Evolutionary conservation across 2,888 invertebrate genomes (phyloP).

Genomic region (Torymus texanus): DNA sequence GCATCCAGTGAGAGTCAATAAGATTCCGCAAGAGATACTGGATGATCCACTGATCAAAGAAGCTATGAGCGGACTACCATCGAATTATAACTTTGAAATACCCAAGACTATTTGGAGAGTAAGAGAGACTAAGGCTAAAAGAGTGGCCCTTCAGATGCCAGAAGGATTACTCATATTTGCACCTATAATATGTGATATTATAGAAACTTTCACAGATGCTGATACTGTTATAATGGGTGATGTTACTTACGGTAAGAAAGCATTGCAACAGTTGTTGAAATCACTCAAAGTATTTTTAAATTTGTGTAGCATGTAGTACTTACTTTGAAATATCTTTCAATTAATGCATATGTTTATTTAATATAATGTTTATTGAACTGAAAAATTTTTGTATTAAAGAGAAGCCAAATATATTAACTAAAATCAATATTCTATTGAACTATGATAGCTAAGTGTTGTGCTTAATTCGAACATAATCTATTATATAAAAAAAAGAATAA

Average conservation of each 20-base stretch:
- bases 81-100: conserved; percentile 98
- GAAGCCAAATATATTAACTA: no score
- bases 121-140: conserved; percentile 86
- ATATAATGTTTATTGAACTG: no score
- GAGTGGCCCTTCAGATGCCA: conserved; percentile 97
- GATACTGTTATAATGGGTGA: conserved; percentile 98
- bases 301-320: no score
- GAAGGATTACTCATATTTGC: conserved; percentile 96
- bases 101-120: conserved; percentile 99
- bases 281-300: no score
- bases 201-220: conserved; percentile 90
- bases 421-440: no score
- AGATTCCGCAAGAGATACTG: conserved; percentile 87
- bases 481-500: no score
- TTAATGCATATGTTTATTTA: no score
- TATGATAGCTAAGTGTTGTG: no score
- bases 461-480: no score
- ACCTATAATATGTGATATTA: conserved; percentile 93
- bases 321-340: no score
- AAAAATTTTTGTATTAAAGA: no score
- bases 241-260: conserved; percentile 88
- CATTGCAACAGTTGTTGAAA: no score
- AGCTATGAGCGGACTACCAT: conserved; percentile 86
- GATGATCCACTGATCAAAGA: conserved; percentile 84
- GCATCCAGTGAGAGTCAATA: conserved; percentile 84